A percentile compares a stretch with the other conserved stretches of the same genome.
phyloP scores from a whole-genome alignment of 2,797 vertebrate species.

The Stomatorhinus walkeri region DNA sequence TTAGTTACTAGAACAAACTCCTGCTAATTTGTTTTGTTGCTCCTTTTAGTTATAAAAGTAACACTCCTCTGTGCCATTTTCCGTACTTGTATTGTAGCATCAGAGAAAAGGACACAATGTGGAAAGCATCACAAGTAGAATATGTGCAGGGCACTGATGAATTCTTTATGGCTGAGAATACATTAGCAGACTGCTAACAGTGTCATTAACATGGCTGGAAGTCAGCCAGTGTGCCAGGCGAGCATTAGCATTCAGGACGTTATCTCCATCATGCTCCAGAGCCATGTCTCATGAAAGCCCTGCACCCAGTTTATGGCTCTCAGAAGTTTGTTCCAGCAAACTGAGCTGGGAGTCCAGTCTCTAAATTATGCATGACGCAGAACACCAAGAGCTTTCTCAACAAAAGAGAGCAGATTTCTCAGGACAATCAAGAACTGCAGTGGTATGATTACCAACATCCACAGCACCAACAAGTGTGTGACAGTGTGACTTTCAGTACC shows the following conservation, averaged over 20 bases:
- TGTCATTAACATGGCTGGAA: conserved; percentile 29
- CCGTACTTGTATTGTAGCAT: background rate
- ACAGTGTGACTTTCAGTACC: background rate
- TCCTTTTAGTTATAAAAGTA: background rate
- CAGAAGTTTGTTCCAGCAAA: conserved; percentile 10
- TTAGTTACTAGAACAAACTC: background rate
- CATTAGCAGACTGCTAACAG: conserved; percentile 27
- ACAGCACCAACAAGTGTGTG: background rate
- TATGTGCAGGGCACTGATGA: conserved; percentile 12
- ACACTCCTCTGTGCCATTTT: background rate
- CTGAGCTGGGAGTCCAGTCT: conserved; percentile 5
- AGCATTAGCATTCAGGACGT: conserved; percentile 9
- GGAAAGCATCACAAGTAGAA: conserved; percentile 14
- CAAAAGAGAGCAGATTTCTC: background rate
- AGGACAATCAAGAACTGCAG: background rate
- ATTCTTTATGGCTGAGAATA: conserved; percentile 30
- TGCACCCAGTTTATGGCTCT: background rate
- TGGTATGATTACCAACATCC: background rate
- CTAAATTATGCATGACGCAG: conserved; percentile 7
- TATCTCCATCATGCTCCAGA: background rate
- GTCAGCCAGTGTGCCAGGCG: conserved; percentile 20
- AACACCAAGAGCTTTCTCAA: background rate
- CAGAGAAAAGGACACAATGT: background rate
- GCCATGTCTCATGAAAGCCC: conserved; percentile 1
- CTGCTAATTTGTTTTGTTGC: background rate